A percentile compares a stretch with the other conserved stretches of the same genome.
These are phyloP conservation scores for Sebastes itinus DNA, from an alignment of 2,797 vertebrate genomes.

Conservation along the genomic window DNA sequence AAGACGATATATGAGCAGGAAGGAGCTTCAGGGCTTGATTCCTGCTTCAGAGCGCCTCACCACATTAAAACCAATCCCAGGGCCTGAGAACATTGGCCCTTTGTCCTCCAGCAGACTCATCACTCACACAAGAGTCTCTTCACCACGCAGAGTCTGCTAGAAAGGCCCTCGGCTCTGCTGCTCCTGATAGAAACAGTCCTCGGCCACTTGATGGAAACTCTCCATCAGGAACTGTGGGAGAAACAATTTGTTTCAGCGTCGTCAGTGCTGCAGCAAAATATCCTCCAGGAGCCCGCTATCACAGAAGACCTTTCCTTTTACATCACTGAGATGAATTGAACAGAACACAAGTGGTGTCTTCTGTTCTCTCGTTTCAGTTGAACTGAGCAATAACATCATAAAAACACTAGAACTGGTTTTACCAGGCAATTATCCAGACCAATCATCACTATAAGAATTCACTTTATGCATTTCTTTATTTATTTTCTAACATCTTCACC, in stretches of 20 bases:
- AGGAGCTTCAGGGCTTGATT: slow-evolving; percentile 16
- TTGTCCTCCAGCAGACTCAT: slow-evolving; percentile 54
- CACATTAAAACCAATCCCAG: slow-evolving; percentile 40
- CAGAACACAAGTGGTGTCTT: background rate
- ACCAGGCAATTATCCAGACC: background rate
- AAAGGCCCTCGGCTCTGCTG: slow-evolving; percentile 42
- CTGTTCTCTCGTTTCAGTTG: background rate
- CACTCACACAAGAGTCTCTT: slow-evolving; percentile 52
- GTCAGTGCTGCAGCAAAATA: background rate
- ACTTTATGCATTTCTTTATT: background rate
- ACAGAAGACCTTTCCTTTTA: background rate
- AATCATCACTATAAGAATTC: fast-evolving
- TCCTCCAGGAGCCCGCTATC: background rate
- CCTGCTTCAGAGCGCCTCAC: slow-evolving; percentile 11
- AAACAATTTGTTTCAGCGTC: slow-evolving; percentile 27
- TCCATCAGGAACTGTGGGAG: slow-evolving; percentile 17
- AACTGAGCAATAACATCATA: background rate
- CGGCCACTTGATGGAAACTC: slow-evolving; percentile 43
- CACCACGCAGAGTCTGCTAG: background rate
- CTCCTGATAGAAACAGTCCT: slow-evolving; percentile 35
- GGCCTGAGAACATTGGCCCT: slow-evolving; percentile 46
- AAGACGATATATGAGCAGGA: slow-evolving; percentile 55
- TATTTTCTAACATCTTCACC: too few species aligned
- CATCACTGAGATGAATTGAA: background rate
- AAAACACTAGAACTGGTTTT: background rate